Percentiles rank a stretch among this genome's conserved stretches.
phyloP scores from a whole-genome alignment of 1,140 invertebrate genomes.

The Marisa cornuarietis region DNA sequence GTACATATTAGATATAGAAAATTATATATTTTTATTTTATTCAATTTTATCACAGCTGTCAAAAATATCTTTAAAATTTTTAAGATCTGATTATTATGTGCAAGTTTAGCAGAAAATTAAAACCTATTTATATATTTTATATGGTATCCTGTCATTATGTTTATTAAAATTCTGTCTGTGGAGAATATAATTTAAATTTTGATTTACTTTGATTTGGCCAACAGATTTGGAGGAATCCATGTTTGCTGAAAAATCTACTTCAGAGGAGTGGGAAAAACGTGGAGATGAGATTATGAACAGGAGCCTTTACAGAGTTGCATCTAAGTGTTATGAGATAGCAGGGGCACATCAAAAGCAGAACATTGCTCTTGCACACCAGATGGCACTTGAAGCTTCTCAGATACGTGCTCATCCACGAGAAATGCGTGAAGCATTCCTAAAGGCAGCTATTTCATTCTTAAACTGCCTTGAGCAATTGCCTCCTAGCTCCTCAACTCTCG shows the following conservation, averaged over 20 bases:
- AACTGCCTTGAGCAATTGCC: constrained; percentile 39
- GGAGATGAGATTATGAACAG: constrained; percentile 58
- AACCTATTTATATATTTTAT: too few relatives aligned
- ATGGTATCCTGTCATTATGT: too few relatives aligned
- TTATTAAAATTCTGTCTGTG: too few relatives aligned
- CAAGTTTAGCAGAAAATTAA: too few relatives aligned
- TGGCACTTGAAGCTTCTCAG: constrained; percentile 46
- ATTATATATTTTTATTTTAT: too few relatives aligned
- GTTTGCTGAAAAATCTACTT: constrained; percentile 55
- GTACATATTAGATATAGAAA: too few relatives aligned
- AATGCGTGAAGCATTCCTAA: constrained; percentile 53
- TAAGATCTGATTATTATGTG: too few relatives aligned
- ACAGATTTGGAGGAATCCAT: constrained; percentile 34
- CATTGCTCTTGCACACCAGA: constrained; percentile 51
- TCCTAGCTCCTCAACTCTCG: neutral
- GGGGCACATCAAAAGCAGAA: constrained; percentile 40
- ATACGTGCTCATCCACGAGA: constrained; percentile 42
- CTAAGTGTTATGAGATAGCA: constrained; percentile 54
- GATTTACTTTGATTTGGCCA: too few relatives aligned
- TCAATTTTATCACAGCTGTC: too few relatives aligned
- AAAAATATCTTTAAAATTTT: too few relatives aligned
- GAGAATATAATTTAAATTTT: too few relatives aligned
- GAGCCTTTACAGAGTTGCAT: constrained; percentile 52
- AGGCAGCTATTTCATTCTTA: constrained; percentile 47
- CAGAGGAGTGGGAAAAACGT: constrained; percentile 50